Base-by-base conservation (phyloP, 2,888 invertebrate species). In the Linnaemya tessellans region DNA sequence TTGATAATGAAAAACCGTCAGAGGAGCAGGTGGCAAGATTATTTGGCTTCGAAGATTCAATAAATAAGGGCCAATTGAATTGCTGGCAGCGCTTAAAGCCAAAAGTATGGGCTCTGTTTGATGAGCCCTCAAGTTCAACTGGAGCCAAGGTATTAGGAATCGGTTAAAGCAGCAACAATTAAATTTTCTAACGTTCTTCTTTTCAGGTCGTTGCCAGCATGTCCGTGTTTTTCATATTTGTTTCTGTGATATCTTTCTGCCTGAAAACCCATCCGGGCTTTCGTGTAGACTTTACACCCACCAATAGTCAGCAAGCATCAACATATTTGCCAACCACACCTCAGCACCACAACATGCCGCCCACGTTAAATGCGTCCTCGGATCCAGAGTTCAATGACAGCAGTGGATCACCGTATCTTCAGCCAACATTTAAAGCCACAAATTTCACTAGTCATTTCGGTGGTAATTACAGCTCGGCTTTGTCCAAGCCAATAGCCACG, bases 151-250 rank as follows among this genome's bases (percentile, higher is more conserved):
- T 97, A 35, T 18, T 18, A 18, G 38, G 38, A 41, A 9, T 35
- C 38, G 38, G 5, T 41, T 41, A 9, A 35, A 35, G 11, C 3
- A 41, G 38, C 38, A 9, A 41, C 8, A 41, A 41, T 62, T 41
- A 11, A 60, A 9, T 58, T 58, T 38, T 0, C 1, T 1, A 1
- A 18, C 38, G n/a, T 38, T 35, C 13, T 11, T 70, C 9, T 70
- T 93, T 93, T 62, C 95, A 98, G 97, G 95, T 97, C 92, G 96
- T 98, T 92, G 97, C 97, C 88, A 96, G 96, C 84, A 95, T 97
- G 90, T 98, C 98, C 13, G 97, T 99, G 86, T 97, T 98, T 94
- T 98, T 99, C 95, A 98, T 98, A 93, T 97, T 97, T 94, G 95
- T 98, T 88, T 98, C 98, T 90, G 98, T 99, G 88, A 95, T 98